phyloP scores from a whole-genome alignment of 1,140 invertebrate genomes.

The Rhyacophila brunnea region DNA sequence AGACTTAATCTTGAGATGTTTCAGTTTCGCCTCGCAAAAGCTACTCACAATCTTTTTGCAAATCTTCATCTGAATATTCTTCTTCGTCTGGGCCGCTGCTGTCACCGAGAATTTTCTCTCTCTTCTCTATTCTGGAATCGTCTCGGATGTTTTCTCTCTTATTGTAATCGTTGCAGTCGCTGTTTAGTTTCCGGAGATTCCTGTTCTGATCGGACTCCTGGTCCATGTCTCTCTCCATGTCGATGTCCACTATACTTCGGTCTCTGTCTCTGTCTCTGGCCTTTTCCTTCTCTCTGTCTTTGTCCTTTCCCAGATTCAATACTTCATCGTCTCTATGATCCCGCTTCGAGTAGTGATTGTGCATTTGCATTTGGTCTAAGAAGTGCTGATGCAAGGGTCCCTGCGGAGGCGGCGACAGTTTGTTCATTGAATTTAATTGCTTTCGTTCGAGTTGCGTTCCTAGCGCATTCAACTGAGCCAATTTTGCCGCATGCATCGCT shows the following conservation, averaged over 20 bases:
- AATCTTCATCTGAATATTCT: constrained; percentile 50
- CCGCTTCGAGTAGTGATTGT: constrained; percentile 54
- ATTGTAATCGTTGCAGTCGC: constrained; percentile 21
- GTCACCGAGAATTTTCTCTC: constrained; percentile 40
- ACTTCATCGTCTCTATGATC: constrained; percentile 45
- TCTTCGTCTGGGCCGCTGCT: constrained; percentile 47
- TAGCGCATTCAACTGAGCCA: constrained; percentile 69
- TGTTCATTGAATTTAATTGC: constrained; percentile 48
- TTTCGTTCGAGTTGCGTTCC: constrained; percentile 60
- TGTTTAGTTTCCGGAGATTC: constrained; percentile 30
- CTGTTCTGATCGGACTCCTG: constrained; percentile 32
- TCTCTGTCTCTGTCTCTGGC: constrained; percentile 44
- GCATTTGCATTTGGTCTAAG: constrained; percentile 63
- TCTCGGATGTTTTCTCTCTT: constrained; percentile 25
- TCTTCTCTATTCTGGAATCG: constrained; percentile 27
- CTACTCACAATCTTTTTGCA: constrained; percentile 40
- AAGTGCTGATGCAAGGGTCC: constrained; percentile 57
- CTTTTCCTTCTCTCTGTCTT: constrained; percentile 45
- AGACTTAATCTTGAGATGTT: too few relatives aligned
- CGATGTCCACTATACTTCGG: constrained; percentile 41
- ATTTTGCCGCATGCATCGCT: constrained; percentile 65
- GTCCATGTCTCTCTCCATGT: constrained; percentile 40
- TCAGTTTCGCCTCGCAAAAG: too few relatives aligned
- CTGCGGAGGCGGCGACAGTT: constrained; percentile 48
- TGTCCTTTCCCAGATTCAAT: constrained; percentile 50